A percentile compares a stretch with the other conserved stretches of the same genome.
phyloP scores from a whole-genome alignment of 1,140 invertebrate genomes.

The Bombus fervidus region DNA sequence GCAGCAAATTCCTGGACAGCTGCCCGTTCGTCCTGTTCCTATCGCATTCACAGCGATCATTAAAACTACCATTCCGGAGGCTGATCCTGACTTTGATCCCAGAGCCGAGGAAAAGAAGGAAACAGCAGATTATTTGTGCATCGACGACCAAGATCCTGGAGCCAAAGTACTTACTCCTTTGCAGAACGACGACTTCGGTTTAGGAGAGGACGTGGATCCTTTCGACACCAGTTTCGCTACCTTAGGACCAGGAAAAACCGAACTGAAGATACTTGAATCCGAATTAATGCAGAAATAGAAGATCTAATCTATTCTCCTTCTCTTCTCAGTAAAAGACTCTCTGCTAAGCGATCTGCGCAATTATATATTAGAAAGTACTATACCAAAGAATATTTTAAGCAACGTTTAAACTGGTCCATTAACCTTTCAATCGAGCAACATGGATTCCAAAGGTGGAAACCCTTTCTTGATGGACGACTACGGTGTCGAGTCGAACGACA shows the following conservation, averaged over 20 bases:
- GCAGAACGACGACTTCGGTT: conserved; percentile 63
- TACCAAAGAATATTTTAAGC: not conserved
- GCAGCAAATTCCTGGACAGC: conserved; percentile 76
- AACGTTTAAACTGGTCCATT: conserved; percentile 11
- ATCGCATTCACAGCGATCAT: conserved; percentile 63
- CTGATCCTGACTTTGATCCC: conserved; percentile 76
- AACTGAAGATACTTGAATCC: conserved; percentile 85
- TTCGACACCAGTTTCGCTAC: conserved; percentile 87
- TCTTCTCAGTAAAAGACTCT: not conserved
- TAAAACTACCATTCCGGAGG: conserved; percentile 47
- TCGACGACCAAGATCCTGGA: conserved; percentile 69
- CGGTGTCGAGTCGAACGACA: conserved; percentile 71
- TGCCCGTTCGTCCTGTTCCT: conserved; percentile 62
- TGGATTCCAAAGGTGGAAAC: conserved; percentile 85
- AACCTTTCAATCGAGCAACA: conserved; percentile 70
- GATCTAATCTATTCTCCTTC: not conserved
- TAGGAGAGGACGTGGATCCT: conserved; percentile 84
- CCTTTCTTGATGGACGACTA: conserved; percentile 90
- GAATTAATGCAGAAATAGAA: conserved; percentile 80
- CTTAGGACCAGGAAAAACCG: conserved; percentile 84
- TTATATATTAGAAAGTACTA: not conserved
- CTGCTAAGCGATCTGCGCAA: not conserved
- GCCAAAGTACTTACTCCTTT: conserved; percentile 81
- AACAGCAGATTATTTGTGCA: conserved; percentile 72
- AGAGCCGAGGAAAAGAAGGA: conserved; percentile 70